Evolutionary conservation across 2,797 vertebrate species (phyloP), one percentile per base, ranked within the genome.

Genomic region (Oceanodroma leucorhoa): DNA sequence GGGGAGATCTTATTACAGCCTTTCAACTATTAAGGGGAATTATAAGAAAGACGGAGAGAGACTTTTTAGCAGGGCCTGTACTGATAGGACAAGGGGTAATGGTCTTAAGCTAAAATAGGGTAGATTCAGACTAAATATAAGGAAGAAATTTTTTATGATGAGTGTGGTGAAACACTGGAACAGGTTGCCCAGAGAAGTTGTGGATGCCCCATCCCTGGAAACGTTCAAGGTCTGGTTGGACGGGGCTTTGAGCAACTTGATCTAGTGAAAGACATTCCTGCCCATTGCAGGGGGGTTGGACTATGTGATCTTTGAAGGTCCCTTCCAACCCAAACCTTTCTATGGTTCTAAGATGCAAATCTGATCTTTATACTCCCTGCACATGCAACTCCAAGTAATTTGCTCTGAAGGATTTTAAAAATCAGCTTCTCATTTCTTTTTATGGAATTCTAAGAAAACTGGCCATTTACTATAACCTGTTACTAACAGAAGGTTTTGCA

Each of bases 1-100:
- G 1, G 27, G 11, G 19, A 64, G 45, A 65, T 2, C 32, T 26
- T 26, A 1, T 4, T 54, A 43, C 1, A 2, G 17, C 14, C 15
- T 54, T 70, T 40, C 51, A 43, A 11, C 8, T 13, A 26, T 30
- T 34, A 83, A 72, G 1, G 1, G 8, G 12, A 13, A 1, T 23
- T 65, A 27, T 2, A 86, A 46, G 10, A 91, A 46, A 17, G 24
- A 27, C 0, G 1, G 10, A n/a, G 24, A 65, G 5, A 15, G 10
- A 29, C 17, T 26, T 67, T 41, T 69, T 9, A 60, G 16, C 12
- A 51, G 21, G 16, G 4, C 2, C 43, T 48, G 26, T 12, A 20
- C 45, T 8, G 2, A 51, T 1, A 69, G 38, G 5, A 67, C 14
- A 51, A 69, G 5, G 2, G 2, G 10, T 6, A 53, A 66, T 34